Evolutionary conservation across 2,888 invertebrate genomes (phyloP).

Genomic region (Zygaena filipendulae): DNA sequence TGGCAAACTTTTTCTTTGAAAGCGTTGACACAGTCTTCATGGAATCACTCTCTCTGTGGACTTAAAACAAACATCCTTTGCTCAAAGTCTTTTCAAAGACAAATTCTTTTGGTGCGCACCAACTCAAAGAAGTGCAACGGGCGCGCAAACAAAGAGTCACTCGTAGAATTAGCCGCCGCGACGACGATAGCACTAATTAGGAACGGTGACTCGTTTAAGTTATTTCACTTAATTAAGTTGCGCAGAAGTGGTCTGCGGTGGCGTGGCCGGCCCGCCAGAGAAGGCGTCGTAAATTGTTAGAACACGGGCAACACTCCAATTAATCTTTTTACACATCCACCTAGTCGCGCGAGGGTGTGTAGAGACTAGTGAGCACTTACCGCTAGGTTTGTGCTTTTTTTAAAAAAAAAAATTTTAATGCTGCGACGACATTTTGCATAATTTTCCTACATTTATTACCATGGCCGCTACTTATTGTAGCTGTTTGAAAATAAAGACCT

Average conservation of each 20-base stretch:
- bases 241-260: slow-evolving; percentile 65
- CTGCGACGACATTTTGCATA: too few species aligned
- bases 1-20: too few species aligned
- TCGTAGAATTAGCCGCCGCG: slow-evolving; percentile 56
- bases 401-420: too few species aligned
- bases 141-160: slow-evolving; percentile 57
- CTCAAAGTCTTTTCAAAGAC: slow-evolving; percentile 60
- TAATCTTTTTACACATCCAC: slow-evolving; percentile 68
- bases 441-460: too few species aligned
- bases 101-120: slow-evolving; percentile 63
- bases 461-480: too few species aligned
- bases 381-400: too few species aligned
- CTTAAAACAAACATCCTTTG: slow-evolving; percentile 57
- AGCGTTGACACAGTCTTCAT: slow-evolving; percentile 22
- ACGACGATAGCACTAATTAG: slow-evolving; percentile 65
- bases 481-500: too few species aligned
- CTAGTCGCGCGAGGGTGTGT: slow-evolving; percentile 54
- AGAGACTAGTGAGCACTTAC: too few species aligned
- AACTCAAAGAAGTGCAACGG: slow-evolving; percentile 55
- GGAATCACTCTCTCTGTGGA: too few species aligned
- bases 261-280: slow-evolving; percentile 50
- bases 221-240: slow-evolving; percentile 68
- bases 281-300: slow-evolving; percentile 63
- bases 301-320: slow-evolving; percentile 63
- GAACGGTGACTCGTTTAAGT: slow-evolving; percentile 64